Conservation (phyloP, 1,140 invertebrate genomes). For the Bombus pascuorum region DNA sequence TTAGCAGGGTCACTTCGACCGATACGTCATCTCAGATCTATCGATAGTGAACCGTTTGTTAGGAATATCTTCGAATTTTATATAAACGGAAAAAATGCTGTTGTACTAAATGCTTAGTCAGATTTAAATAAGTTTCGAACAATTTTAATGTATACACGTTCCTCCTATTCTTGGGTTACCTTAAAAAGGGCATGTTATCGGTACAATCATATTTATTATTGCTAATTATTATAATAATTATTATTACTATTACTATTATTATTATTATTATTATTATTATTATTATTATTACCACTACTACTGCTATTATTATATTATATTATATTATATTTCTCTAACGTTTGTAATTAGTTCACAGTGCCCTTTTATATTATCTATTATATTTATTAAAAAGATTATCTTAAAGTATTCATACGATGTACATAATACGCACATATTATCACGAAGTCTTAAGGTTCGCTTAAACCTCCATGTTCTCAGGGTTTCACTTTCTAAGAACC, state of each 20-base stretch:
- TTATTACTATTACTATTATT: slow-evolving; percentile 30
- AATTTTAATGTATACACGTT: slow-evolving; percentile 56
- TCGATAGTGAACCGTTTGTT: slow-evolving; percentile 50
- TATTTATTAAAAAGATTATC: slow-evolving; percentile 66
- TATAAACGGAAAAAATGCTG: slow-evolving; percentile 39
- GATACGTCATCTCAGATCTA: not conserved
- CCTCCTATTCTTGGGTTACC: slow-evolving; percentile 61
- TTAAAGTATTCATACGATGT: slow-evolving; percentile 50
- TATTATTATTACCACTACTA: slow-evolving; percentile 50
- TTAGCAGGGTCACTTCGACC: not conserved
- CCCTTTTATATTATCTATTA: slow-evolving; percentile 56
- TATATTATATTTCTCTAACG: slow-evolving; percentile 35
- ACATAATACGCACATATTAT: slow-evolving; percentile 55
- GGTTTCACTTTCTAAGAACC: slow-evolving; percentile 19
- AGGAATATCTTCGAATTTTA: slow-evolving; percentile 63
- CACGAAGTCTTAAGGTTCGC: slow-evolving; percentile 32
- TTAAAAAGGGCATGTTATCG: slow-evolving; percentile 60
- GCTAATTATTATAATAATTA: slow-evolving; percentile 48
- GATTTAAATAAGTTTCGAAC: slow-evolving; percentile 54
- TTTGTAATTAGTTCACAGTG: slow-evolving; percentile 45
- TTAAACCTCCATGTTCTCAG: slow-evolving; percentile 45
- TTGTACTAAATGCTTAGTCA: slow-evolving; percentile 62
- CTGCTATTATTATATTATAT: slow-evolving; percentile 44
- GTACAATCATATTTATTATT: slow-evolving; percentile 59
- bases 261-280: slow-evolving; percentile 31